phyloP scores from a whole-genome alignment of 2,113 vertebrate species.

The Mobula hypostoma region DNA sequence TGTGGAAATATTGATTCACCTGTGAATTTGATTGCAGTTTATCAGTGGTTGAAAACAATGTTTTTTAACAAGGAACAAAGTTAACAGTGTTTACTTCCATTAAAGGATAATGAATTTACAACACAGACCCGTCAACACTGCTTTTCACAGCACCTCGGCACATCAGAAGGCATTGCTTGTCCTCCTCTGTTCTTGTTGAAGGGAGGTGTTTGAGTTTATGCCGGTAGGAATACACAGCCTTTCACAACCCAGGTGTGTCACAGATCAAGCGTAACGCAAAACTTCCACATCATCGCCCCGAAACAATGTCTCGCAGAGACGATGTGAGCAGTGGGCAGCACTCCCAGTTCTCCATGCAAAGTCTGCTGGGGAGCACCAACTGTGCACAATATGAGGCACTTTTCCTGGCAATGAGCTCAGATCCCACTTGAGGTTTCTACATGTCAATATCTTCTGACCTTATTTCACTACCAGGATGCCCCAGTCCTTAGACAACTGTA shows the following conservation, averaged over 20 bases:
- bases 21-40: neutral
- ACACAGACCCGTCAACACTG: too few species aligned
- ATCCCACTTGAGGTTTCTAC: neutral
- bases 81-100: neutral
- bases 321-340: neutral
- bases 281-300: neutral
- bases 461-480: constrained; percentile 13
- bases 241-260: neutral
- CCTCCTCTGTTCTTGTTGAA: neutral
- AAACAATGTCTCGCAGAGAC: too few species aligned
- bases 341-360: neutral
- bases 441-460: constrained; percentile 10
- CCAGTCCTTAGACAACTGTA: neutral
- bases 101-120: neutral
- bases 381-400: neutral
- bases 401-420: neutral
- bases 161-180: neutral
- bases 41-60: neutral
- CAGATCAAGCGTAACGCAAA: neutral
- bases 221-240: neutral
- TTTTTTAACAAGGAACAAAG: neutral
- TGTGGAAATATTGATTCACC: neutral
- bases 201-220: neutral
- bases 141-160: neutral
- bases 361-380: neutral